Percentiles rank a stretch among this genome's conserved stretches.
phyloP scores from a whole-genome alignment of 2,113 vertebrate species.

The Otus sunia region DNA sequence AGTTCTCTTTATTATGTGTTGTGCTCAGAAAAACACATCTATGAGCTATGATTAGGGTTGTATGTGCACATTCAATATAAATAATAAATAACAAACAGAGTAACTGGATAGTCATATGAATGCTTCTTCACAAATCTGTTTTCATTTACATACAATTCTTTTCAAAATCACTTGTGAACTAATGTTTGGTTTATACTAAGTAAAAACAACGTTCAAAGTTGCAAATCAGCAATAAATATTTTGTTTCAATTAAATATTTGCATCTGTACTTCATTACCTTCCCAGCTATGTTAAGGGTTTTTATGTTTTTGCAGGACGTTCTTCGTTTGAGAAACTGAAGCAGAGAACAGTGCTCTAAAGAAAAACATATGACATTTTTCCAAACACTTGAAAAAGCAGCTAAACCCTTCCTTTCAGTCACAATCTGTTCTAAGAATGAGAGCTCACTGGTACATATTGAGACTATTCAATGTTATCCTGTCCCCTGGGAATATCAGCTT shows the following conservation, averaged over 20 bases:
- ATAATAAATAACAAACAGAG: neutral
- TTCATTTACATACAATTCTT: neutral
- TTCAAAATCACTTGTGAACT: neutral
- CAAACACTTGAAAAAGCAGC: conserved; percentile 21
- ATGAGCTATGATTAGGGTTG: neutral
- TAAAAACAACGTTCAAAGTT: neutral
- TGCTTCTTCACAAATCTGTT: neutral
- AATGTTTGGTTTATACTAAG: neutral
- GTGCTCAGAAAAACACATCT: neutral
- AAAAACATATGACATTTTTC: conserved; percentile 43
- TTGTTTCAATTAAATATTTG: neutral
- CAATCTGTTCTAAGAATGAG: conserved; percentile 46
- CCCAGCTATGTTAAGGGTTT: neutral
- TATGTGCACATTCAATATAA: neutral
- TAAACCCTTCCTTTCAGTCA: conserved; percentile 44
- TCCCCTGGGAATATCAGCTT: conserved; percentile 50
- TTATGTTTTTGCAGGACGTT: neutral
- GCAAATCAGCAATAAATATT: neutral
- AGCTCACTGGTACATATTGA: conserved; percentile 6
- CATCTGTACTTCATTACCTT: neutral
- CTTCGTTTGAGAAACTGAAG: neutral
- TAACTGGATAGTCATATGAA: neutral
- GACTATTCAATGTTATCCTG: neutral
- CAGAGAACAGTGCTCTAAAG: neutral
- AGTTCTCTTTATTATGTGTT: neutral